phyloP scores from a whole-genome alignment of 2,113 vertebrate genomes.

The Mesitornis unicolor region DNA sequence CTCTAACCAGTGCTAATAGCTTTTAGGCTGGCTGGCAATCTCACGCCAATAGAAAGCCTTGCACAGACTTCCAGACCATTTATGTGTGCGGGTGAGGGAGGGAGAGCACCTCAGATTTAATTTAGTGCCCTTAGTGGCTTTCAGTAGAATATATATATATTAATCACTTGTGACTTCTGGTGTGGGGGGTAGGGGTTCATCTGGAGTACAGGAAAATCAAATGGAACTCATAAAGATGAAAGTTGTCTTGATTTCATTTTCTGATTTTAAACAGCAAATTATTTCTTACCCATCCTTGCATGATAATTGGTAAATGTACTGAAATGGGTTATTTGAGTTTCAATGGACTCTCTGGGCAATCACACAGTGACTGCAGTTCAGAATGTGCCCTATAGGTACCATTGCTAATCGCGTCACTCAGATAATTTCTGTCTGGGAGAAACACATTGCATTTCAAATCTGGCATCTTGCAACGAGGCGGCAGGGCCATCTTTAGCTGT shows the following conservation, averaged over 20 bases:
- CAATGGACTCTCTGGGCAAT: slow-evolving; percentile 29
- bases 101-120: slow-evolving; percentile 27
- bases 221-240: slow-evolving; percentile 51
- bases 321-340: slow-evolving; percentile 57
- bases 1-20: slow-evolving; percentile 50
- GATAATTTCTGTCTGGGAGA: slow-evolving; percentile 47
- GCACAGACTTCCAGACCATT: slow-evolving; percentile 15
- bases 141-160: slow-evolving; percentile 18
- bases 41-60: slow-evolving; percentile 11
- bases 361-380: not conserved
- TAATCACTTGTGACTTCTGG: slow-evolving; percentile 42
- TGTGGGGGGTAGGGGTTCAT: not conserved
- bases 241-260: slow-evolving; percentile 55
- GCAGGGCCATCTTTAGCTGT: not conserved
- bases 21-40: slow-evolving; percentile 42
- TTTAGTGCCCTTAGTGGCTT: slow-evolving; percentile 51
- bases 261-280: slow-evolving; percentile 46
- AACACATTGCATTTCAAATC: not conserved
- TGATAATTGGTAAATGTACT: slow-evolving; percentile 54
- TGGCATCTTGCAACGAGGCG: not conserved
- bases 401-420: slow-evolving; percentile 19
- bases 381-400: slow-evolving; percentile 48
- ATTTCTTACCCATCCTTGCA: slow-evolving; percentile 51
- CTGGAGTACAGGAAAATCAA: slow-evolving; percentile 46
- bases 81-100: not conserved